Base-by-base conservation (phyloP, 1,140 invertebrate species). In the Bombus affinis region DNA sequence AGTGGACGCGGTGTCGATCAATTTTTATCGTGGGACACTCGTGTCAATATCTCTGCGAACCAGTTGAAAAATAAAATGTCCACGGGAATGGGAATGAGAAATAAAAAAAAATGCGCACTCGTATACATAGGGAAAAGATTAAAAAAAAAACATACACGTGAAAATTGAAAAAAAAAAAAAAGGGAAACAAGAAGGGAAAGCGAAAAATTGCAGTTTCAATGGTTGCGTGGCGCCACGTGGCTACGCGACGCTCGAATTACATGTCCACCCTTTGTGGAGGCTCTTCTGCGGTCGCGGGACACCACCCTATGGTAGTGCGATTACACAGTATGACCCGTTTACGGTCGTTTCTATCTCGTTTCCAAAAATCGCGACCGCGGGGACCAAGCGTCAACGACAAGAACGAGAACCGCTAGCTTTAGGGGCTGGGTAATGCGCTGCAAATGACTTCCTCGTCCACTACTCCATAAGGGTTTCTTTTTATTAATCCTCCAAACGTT, bases 251-350 rank as follows among this genome's bases (percentile, higher is more conserved):
- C 86, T 89, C 89, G 90, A 88, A 90, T 91, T 91, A 91, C 90
- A 86, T 35, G 72, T 79, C n/a, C 66, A 81, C 83, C 79, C 89
- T 84, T 86, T 90, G 87, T 89, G 89, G 89, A 92, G 91, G 90
- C 89, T 91, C 89, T 91, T 89, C 75, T 93, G 93, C 92, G 93
- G 93, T 92, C 74, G 89, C 80, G 85, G 85, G 88, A 87, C 81
- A 89, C 89, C 89, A 86, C 88, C 88, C 89, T 82, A 89, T 87
- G 78, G 77, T 62, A 84, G 83, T 76, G 85, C 83, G 90, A 88
- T 88, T 84, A 88, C 86, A 88, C 89, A 77, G 73, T 65, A 72
- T 77, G 89, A 75, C 81, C 70, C 88, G 87, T 79, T 89, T 57
- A 89, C 85, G 85, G 75, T n/a, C 44, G 35, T 28, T 22, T 42